A percentile compares a stretch with the other conserved stretches of the same genome.
Conservation (phyloP, 2,888 invertebrate genomes). For the Augiades crinisus region DNA sequence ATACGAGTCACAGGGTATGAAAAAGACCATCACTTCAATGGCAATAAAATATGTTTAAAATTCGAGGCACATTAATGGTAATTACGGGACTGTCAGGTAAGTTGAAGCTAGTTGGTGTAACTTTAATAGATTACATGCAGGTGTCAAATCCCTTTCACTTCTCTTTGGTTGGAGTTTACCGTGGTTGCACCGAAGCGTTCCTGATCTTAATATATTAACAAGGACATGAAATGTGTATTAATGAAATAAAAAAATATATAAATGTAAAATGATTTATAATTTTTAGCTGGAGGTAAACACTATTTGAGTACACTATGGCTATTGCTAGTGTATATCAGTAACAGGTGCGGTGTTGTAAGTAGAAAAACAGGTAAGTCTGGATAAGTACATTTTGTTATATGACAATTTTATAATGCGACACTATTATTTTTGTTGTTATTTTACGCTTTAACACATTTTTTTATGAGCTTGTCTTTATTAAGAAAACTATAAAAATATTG, state of each 20-base stretch:
- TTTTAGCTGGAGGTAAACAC: conserved; percentile 21
- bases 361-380: conserved; percentile 12
- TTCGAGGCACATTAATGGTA: too few species aligned
- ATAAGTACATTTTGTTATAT: neutral
- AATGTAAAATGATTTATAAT: conserved; percentile 24
- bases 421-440: neutral
- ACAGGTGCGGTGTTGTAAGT: conserved; percentile 22
- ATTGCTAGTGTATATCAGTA: conserved; percentile 26
- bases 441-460: neutral
- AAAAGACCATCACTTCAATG: too few species aligned
- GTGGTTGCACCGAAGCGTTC: too few species aligned
- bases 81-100: too few species aligned
- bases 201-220: too few species aligned
- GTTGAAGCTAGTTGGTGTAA: too few species aligned
- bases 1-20: too few species aligned
- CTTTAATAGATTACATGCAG: too few species aligned
- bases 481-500: too few species aligned
- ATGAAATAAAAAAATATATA: conserved; percentile 16
- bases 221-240: neutral
- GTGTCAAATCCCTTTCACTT: too few species aligned
- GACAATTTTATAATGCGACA: neutral
- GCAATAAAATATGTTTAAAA: too few species aligned
- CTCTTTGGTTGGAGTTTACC: too few species aligned
- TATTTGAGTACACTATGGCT: conserved; percentile 23
- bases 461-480: neutral